Base-by-base conservation (phyloP, 2,113 vertebrate species). In the Upupa epops region DNA sequence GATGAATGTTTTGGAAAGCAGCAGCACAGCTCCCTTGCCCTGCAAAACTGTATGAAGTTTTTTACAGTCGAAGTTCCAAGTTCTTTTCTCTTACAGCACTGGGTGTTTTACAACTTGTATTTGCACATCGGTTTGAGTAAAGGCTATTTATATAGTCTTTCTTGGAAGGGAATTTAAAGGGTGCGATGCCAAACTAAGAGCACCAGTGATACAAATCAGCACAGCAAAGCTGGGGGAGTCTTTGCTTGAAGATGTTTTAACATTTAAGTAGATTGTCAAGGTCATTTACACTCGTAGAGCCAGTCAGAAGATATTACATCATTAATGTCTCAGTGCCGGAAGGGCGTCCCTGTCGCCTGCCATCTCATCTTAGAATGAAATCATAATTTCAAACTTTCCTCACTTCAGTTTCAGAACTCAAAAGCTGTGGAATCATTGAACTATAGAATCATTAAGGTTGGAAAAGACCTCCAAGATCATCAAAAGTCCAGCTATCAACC, bases 191-290 rank as follows among this genome's bases (percentile, higher is more conserved):
- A 72, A 75, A 65, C 46, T 46, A 52, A 54, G 34, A 80, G 18
- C 16, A 14, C n/a, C 19, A n/a, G n/a, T 36, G 60, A 80, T 52
- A 88, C 19, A 77, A 60, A 83, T 52, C 83, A 71, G 18, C 36
- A 46, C 28, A 80, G 63, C 17, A 63, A 61, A 83, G 72, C 75
- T 83, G 58, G 45, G 92, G 48, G 64, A 83, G 40, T 52, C 63
- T 82, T 89, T 78, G 83, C 83, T 91, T 2, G 6, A 32, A 70
- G 93, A 78, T 79, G 71, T 79, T 91, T 88, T 76, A 75, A 75
- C 85, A 45, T 81, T 91, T 87, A 77, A 70, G 56, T 81, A 68
- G 81, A 75, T 61, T 78, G 82, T 61, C 61, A 95, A 95, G 82
- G 95, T 82, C 83, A 63, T 90, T 92, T 87, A 72, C 61, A 77